Evolutionary conservation across 1,140 invertebrate genomes (phyloP), one percentile per base, ranked within the genome.

Genomic region (Aphelinus certus): DNA sequence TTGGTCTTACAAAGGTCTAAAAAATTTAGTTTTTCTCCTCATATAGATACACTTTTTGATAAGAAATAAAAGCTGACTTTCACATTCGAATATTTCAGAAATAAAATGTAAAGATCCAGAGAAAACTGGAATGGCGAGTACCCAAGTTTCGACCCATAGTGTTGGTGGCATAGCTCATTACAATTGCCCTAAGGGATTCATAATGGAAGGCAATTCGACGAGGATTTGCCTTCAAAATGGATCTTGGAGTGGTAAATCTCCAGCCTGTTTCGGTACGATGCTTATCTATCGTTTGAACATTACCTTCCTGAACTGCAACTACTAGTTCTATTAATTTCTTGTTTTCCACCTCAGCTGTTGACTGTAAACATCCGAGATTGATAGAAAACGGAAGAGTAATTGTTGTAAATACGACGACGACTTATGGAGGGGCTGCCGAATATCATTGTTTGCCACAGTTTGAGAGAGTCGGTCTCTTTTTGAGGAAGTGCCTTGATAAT

Each of bases 401-500:
- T 78, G 91, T 96, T 6, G 92, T 95, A 56, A 97, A 97, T 80
- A 92, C 93, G 45, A 93, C 94, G 0, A 96, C 94, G 0, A 89
- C 92, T 3, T 97, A 94, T 80, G 93, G 93, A 5, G 94, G 94
- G 70, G 91, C 92, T 2, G 92, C 96, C 1, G 94, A 96, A 81
- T 98, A 97, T 83, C 93, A 95, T 78, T 98, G 97, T 82, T 86
- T 96, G 68, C 95, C 94, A 5, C 93, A 94, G 76, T 96, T 91
- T 85, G 93, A 94, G 82, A 90, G 95, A 57, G 91, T 93, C 1
- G 95, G 95, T 0, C 93, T 94, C 3, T 95, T 95, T 83, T 85
- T 95, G 2, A 88, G 95, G 64, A 95, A 95, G 81, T 96, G 95
- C 84, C 88, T 93, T 81, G 94, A 95, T 64, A 93, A 93, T 71